Base-by-base conservation (phyloP, 2,113 vertebrate genomes). In the Tenebrosternarchus preto region DNA sequence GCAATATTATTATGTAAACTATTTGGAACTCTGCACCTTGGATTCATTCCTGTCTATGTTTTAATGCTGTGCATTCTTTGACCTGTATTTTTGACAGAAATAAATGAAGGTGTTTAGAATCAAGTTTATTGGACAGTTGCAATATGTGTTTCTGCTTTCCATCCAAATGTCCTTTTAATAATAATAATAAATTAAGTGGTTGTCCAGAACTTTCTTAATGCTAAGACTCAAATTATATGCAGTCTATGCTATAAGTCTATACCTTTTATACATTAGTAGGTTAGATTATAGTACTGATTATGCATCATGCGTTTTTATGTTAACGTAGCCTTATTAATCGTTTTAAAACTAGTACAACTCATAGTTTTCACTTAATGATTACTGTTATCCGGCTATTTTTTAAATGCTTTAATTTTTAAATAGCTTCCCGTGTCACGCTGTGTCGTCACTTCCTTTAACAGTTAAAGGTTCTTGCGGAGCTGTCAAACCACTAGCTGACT, bases 31-130 rank as follows among this genome's bases (percentile, higher is more conserved):
- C 39, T 79, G 71, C 76, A 79, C 73, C 79, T 82, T 84, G 78
- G 39, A 64, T 77, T 64, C 15, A 50, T 68, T 73, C 64, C 55
- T 31, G 50, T 73, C 68, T 70, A 29, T 46, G 67, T 71, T 36
- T n/a, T 64, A 36, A 63, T 70, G 55, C 79, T 81, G 55, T 78
- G 17, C 29, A 7, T 68, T 77, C 24, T 83, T 82, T 59, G n/a
- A 46, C 12, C 24, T 63, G 25, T 64, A 53, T 55, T 60, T n/a
- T 77, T 71, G 33, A 29, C 24, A 33, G 7, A 83, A 74, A 50
- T 61, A 85, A 81, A 82, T 84, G 86, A 87, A 89, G 87, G 83
- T 87, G 82, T 86, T 86, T 87, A 85, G 85, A 73, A 88, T 90
- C 84, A 87, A 84, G n/a, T 81, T 19, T 80, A 70, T 67, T 79